Evolutionary conservation across 2,113 vertebrate genomes (phyloP).

Genomic region (Nerophis lumbriciformis): DNA sequence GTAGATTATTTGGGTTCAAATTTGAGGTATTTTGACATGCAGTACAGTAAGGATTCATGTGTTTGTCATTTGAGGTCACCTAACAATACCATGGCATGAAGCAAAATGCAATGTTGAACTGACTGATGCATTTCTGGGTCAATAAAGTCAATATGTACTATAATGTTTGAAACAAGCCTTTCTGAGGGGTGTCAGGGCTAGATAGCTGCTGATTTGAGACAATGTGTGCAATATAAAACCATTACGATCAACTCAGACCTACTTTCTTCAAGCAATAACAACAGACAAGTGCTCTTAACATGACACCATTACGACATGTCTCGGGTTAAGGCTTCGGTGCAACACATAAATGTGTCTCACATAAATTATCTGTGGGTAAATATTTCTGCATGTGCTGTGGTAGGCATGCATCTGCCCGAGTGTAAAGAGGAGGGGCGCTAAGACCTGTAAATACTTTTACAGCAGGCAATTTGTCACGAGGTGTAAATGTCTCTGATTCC

Average conservation of each 20-base stretch:
- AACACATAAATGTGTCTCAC: constrained; percentile 59
- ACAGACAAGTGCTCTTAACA: constrained; percentile 25
- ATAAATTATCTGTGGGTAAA: constrained; percentile 80
- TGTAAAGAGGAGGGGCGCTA: constrained; percentile 66
- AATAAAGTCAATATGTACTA: no score
- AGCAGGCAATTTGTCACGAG: constrained; percentile 88
- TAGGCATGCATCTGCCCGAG: constrained; percentile 64
- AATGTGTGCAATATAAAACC: constrained; percentile 45
- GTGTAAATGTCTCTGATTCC: constrained; percentile 84
- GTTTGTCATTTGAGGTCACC: background rate
- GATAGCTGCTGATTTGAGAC: constrained; percentile 20
- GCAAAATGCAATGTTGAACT: background rate
- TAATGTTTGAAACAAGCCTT: constrained; percentile 17
- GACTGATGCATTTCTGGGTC: background rate
- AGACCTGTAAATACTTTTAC: constrained; percentile 90
- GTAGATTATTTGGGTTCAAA: background rate
- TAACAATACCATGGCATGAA: background rate
- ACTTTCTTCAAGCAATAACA: constrained; percentile 50
- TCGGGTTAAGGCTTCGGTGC: constrained; percentile 42
- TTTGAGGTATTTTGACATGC: constrained; percentile 9
- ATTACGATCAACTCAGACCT: constrained; percentile 39
- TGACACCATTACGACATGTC: constrained; percentile 42
- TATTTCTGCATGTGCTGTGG: constrained; percentile 68
- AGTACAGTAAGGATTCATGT: background rate
- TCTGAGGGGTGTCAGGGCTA: constrained; percentile 14